Evolutionary conservation across 92 coral and sea anemone species (phyloP).

Genomic region (Ricordea florida): DNA sequence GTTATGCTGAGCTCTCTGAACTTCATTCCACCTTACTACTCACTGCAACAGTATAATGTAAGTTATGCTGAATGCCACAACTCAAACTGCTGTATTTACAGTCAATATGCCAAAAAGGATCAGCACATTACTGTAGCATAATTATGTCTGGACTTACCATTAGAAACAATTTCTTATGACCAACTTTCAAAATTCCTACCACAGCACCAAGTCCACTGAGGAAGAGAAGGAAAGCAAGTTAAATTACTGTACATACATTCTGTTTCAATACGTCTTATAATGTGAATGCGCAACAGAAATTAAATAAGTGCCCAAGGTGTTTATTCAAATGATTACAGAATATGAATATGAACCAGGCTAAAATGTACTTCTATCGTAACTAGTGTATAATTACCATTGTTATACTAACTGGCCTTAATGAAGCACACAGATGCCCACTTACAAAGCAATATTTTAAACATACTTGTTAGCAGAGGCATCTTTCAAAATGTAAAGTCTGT

Average conservation of each 20-base stretch:
- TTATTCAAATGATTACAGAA: too few species aligned
- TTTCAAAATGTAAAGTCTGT: slow-evolving; percentile 81
- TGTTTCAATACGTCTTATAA: too few species aligned
- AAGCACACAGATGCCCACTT: neutral
- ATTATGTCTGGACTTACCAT: slow-evolving; percentile 57
- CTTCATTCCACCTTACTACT: neutral
- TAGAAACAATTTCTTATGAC: slow-evolving; percentile 88
- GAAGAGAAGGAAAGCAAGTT: neutral
- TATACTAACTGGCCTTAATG: too few species aligned
- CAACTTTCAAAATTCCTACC: slow-evolving; percentile 93
- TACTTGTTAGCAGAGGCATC: slow-evolving; percentile 83
- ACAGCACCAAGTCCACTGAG: slow-evolving; percentile 87
- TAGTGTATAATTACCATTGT: too few species aligned
- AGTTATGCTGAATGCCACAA: too few species aligned
- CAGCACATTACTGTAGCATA: neutral
- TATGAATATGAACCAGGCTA: neutral
- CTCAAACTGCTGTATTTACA: too few species aligned
- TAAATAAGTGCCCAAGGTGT: too few species aligned
- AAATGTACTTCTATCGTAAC: too few species aligned
- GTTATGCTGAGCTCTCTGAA: too few species aligned
- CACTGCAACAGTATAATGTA: too few species aligned
- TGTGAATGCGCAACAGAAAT: too few species aligned
- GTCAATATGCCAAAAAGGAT: neutral
- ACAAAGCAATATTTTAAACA: neutral
- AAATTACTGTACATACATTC: neutral